A percentile compares a stretch with the other conserved stretches of the same genome.
Conservation (phyloP, 2,797 vertebrate genomes). For the Syngnathus rostellatus region DNA sequence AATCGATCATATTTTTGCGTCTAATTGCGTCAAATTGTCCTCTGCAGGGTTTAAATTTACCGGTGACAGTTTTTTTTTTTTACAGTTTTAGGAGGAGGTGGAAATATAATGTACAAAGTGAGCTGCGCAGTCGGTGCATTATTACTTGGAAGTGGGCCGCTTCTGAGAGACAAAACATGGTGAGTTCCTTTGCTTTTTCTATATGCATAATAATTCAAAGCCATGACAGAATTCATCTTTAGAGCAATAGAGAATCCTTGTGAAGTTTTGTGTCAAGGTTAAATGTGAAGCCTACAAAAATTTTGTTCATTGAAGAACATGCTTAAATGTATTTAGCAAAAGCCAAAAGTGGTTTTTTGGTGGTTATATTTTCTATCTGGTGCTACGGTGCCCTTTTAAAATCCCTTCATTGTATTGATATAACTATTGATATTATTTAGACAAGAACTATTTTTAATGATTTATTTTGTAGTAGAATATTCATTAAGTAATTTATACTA, state of each 20-base stretch:
- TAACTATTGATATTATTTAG: too few species aligned
- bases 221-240: neutral
- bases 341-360: neutral
- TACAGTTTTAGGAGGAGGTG: slow-evolving; percentile 55
- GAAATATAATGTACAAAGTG: slow-evolving; percentile 57
- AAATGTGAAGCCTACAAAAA: neutral
- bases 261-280: neutral
- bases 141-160: slow-evolving; percentile 48
- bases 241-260: neutral
- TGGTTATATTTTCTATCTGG: neutral
- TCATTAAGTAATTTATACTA: too few species aligned
- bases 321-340: neutral
- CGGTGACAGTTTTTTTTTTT: slow-evolving; percentile 44
- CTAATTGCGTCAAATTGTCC: slow-evolving; percentile 64
- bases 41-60: slow-evolving; percentile 69
- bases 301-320: neutral
- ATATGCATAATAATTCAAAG: slow-evolving; percentile 6
- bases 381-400: too few species aligned
- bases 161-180: slow-evolving; percentile 46
- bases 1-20: slow-evolving; percentile 51
- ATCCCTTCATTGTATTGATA: neutral
- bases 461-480: too few species aligned
- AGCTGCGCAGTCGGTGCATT: slow-evolving; percentile 57
- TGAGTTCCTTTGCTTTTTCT: slow-evolving; percentile 58
- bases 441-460: too few species aligned